Conservation (phyloP, 2,113 vertebrate species). For the Puffinus mauretanicus region DNA sequence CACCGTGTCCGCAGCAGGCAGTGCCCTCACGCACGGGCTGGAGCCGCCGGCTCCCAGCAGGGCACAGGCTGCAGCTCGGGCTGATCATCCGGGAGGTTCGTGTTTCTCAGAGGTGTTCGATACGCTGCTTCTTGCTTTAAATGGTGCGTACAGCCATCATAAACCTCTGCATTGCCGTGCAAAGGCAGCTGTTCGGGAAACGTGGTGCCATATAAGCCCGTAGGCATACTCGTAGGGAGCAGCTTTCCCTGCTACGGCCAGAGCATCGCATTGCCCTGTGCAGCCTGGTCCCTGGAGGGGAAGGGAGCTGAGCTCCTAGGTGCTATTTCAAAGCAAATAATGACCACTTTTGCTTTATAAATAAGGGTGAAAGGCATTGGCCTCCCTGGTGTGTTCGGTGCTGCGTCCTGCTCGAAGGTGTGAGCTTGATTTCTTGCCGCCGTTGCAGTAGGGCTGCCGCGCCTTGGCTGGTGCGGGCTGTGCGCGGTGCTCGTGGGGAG, state of each 20-base stretch:
- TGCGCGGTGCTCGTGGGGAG: not conserved
- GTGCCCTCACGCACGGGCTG: no score
- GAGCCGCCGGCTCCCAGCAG: not conserved
- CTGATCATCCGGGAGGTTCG: no score
- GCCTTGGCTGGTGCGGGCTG: not conserved
- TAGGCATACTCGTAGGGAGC: fast-evolving
- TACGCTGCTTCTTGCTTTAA: not conserved
- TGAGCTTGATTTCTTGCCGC: not conserved
- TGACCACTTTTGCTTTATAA: not conserved
- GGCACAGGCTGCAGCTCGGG: not conserved
- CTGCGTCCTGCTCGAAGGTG: not conserved
- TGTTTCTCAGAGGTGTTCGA: not conserved
- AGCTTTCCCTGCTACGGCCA: not conserved
- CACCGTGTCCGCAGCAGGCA: not conserved
- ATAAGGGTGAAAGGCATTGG: fast-evolving
- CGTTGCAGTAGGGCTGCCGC: no score
- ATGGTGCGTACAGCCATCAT: fast-evolving
- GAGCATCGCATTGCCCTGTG: not conserved
- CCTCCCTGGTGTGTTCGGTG: not conserved
- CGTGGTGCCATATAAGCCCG: fast-evolving
- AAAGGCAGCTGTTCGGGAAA: not conserved
- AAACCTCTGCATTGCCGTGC: fast-evolving
- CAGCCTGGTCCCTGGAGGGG: not conserved
- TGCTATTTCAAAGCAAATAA: not conserved
- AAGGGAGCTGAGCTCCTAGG: not conserved